phyloP scores from a whole-genome alignment of 2,797 vertebrate genomes.

The Limosa lapponica region DNA sequence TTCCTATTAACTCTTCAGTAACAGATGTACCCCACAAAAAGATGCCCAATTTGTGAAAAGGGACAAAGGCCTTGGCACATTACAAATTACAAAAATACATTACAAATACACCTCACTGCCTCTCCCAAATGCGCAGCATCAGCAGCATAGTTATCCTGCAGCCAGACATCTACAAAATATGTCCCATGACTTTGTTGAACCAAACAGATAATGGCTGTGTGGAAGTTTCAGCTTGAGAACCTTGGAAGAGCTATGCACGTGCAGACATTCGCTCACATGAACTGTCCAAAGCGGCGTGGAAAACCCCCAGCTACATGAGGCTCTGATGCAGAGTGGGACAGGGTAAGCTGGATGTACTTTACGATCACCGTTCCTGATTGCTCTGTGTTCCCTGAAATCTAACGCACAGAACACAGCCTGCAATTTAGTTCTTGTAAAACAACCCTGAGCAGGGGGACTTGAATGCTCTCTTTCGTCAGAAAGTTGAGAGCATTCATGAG shows the following conservation, averaged over 20 bases:
- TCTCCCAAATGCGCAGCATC: not conserved
- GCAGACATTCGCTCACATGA: not conserved
- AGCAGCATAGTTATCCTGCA: not conserved
- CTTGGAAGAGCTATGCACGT: fast-evolving
- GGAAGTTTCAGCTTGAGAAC: not conserved
- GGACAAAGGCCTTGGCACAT: not conserved
- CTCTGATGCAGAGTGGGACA: not conserved
- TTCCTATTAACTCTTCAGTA: not conserved
- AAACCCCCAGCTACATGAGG: fast-evolving
- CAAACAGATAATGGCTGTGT: not conserved
- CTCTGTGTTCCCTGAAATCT: not conserved
- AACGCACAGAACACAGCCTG: not conserved
- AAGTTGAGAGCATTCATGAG: no score
- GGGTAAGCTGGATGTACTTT: not conserved
- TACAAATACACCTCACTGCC: not conserved
- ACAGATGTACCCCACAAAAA: not conserved
- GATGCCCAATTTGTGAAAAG: not conserved
- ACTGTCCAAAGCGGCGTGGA: not conserved
- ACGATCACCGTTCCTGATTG: not conserved
- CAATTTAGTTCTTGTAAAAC: not conserved
- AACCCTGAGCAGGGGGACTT: not conserved
- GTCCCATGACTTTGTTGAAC: not conserved
- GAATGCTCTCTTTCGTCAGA: not conserved
- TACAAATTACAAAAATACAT: not conserved
- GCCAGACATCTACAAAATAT: not conserved